These are phyloP conservation scores for Phainopepla nitens DNA, from an alignment of 2,113 vertebrate species.

Conservation along the genomic window DNA sequence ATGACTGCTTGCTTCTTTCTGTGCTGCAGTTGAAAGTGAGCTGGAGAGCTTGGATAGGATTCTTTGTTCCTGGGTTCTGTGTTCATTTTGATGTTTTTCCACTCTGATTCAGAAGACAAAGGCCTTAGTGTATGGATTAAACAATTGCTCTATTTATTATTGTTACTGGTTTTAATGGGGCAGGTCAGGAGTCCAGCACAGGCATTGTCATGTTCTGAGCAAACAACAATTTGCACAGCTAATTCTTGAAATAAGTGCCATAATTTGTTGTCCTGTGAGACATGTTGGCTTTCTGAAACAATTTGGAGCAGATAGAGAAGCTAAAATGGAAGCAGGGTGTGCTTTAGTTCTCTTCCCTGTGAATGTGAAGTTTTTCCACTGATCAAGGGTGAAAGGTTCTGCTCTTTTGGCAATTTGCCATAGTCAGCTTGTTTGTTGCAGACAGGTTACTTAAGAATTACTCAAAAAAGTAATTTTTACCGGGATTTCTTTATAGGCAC, in stretches of 20 bases:
- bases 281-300: background rate
- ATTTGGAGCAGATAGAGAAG: background rate
- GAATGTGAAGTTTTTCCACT: background rate
- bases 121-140: conserved; percentile 3
- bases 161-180: background rate
- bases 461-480: background rate
- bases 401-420: background rate
- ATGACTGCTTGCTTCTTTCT: background rate
- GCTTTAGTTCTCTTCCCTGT: background rate
- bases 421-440: background rate
- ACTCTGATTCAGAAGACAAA: conserved; percentile 57
- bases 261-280: background rate
- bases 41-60: conserved; percentile 12
- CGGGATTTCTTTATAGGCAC: conserved; percentile 78
- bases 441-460: background rate
- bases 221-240: background rate
- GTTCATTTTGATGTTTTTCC: conserved; percentile 40
- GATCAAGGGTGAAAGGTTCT: background rate
- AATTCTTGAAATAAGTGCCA: background rate
- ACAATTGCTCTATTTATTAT: conserved; percentile 39
- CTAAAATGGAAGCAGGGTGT: background rate
- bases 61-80: conserved; percentile 43
- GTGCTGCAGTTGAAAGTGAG: background rate
- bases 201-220: background rate
- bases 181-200: background rate